These are phyloP conservation scores for Ispidina lecontei DNA, from an alignment of 2,797 vertebrate genomes.

Conservation along the genomic window DNA sequence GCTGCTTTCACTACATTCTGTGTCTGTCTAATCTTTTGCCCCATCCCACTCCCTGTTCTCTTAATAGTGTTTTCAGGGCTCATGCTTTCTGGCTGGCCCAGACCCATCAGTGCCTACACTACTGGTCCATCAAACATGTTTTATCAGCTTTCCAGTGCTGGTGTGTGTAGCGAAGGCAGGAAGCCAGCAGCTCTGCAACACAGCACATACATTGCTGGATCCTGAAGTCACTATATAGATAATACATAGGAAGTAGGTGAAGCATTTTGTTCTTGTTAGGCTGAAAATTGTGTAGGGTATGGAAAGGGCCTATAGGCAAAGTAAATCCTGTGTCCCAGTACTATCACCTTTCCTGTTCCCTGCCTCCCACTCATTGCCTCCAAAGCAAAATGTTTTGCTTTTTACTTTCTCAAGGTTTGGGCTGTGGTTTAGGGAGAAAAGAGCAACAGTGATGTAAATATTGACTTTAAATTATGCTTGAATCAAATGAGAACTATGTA, in stretches of 20 bases:
- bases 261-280: neutral
- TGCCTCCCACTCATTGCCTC: neutral
- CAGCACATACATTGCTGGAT: neutral
- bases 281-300: neutral
- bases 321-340: neutral
- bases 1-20: neutral
- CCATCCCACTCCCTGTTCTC: neutral
- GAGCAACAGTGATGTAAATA: neutral
- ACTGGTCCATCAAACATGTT: neutral
- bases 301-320: neutral
- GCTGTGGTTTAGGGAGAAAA: neutral
- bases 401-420: neutral
- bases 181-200: neutral
- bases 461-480: neutral
- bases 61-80: neutral
- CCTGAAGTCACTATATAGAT: neutral
- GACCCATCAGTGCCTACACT: neutral
- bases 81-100: neutral
- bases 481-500: neutral
- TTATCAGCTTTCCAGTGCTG: neutral
- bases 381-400: neutral
- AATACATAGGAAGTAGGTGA: neutral
- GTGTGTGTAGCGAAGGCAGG: rapidly evolving
- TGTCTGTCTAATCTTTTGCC: neutral
- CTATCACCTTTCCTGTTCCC: neutral